These are phyloP conservation scores for Callospermophilus lateralis DNA, from an alignment of 2,113 vertebrate species.

Conservation along the genomic window DNA sequence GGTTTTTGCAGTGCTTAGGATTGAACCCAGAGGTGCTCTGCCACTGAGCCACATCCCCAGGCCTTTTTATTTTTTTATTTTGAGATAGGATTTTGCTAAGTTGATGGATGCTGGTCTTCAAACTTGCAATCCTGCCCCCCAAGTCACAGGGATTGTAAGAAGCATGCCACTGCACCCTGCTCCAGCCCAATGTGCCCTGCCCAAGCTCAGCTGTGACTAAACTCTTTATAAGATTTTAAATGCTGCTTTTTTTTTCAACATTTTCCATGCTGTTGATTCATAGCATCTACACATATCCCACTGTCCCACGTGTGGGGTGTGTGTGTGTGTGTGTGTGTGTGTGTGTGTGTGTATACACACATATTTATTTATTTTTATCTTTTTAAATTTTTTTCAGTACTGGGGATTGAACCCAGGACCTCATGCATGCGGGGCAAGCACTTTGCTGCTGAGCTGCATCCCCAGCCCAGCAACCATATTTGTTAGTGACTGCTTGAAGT, in stretches of 20 bases:
- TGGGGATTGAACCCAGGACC: background rate
- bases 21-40: too few relatives aligned
- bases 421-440: background rate
- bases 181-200: too few relatives aligned
- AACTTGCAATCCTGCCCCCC: too few relatives aligned
- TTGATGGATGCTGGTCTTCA: too few relatives aligned
- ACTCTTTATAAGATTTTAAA: background rate
- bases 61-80: too few relatives aligned
- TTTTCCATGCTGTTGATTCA: background rate
- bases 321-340: background rate
- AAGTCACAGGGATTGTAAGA: too few relatives aligned
- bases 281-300: background rate
- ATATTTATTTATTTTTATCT: too few relatives aligned
- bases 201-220: background rate
- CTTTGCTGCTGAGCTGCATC: background rate
- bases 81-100: too few relatives aligned
- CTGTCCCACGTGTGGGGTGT: fast-evolving
- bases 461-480: background rate
- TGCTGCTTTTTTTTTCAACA: background rate
- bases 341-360: too few relatives aligned
- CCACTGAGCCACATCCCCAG: too few relatives aligned
- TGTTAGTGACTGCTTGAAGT: background rate
- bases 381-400: background rate
- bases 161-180: too few relatives aligned
- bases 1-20: too few relatives aligned